Base-by-base conservation (phyloP, 1,140 invertebrate genomes). In the Spodoptera frugiperda region DNA sequence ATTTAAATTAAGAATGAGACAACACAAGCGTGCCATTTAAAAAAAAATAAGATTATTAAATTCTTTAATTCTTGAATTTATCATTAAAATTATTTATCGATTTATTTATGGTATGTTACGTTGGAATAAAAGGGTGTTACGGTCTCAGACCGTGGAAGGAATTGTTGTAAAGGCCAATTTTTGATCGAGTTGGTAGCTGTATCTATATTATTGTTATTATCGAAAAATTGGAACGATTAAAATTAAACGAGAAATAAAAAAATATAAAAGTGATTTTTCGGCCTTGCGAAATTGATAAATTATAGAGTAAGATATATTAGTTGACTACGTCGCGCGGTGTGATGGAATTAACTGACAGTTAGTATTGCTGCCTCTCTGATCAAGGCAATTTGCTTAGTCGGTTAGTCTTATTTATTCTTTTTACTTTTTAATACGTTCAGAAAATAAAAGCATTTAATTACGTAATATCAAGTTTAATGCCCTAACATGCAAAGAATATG, bases 191-290 rank as follows among this genome's bases (percentile, higher is more conserved):
- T 55, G 68, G 68, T 71, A 71, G 68, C 68, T 65, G 39, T 65
- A 65, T 71, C 65, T 70, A n/a, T n/a, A n/a, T n/a, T n/a, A 70
- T 71, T 67, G 25, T 48, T 48, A 30, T 51, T 74, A 77, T 71
- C 76, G 71, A 80, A 73, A 77, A 70, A 61, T 78, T 65, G 65
- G 65, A 80, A 76, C 76, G 79, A 81, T 57, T 53, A 75, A 78
- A 74, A 74, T 80, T 55, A 78, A 39, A 67, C 76, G 67, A 81
- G 57, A 72, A 72, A 77, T 61, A 68, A 72, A 72, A 33, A 71
- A n/a, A 53, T 74, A n/a, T n/a, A n/a, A 59, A 78, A 78, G 65
- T 76, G 72, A 77, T 78, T 63, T 76, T 78, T 81, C 79, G 79
- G 79, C 79, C 79, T 81, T 78, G 78, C 73, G 71, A 67, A 78